Base-by-base conservation (phyloP, 2,113 vertebrate genomes). In the Gavia stellata region DNA sequence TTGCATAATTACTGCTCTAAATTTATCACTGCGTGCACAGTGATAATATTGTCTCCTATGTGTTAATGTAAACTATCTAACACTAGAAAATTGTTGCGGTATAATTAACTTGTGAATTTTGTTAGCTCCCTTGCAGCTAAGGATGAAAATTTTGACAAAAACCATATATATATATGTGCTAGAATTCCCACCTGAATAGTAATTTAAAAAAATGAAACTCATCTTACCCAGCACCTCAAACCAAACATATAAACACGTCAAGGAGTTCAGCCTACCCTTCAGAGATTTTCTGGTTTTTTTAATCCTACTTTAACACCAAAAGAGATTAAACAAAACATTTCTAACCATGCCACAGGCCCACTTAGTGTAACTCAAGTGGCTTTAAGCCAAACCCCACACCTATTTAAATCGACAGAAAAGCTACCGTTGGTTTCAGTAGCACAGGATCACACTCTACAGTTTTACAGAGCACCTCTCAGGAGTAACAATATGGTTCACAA, bases 321-420 rank as follows among this genome's bases (percentile, higher is more conserved):
- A 94, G 23, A 34, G 49, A 94, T 94, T 92, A 92, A 78, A 72
- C 23, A 53, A 86, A 95, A 81, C 70, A 81, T 82, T 94, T 85
- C 95, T 75, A 53, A 36, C 52, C 70, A n/a, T 38, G 58, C 68
- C 95, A 94, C 73, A 72, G 77, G 42, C 84, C 77, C 88, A 89
- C 42, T 93, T 3, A 81, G 89, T 14, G 45, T 31, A 89, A 84
- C 72, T 95, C n/a, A 59, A 84, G 90, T 96, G 96, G 94, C 94
- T 75, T 58, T n/a, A 87, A 87, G 94, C 96, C 97, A 97, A 96
- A 91, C 38, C 45, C 92, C 73, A 91, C 86, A 96, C 80, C 88
- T 91, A 95, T 78, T 95, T 96, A 95, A 97, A 86, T 8, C 2
- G 1, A 67, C 34, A 91, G 83, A 81, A 95, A 87, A 93, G 65